Evolutionary conservation across 2,113 vertebrate genomes (phyloP), one percentile per base, ranked within the genome.

Genomic region (Nematolebias whitei): DNA sequence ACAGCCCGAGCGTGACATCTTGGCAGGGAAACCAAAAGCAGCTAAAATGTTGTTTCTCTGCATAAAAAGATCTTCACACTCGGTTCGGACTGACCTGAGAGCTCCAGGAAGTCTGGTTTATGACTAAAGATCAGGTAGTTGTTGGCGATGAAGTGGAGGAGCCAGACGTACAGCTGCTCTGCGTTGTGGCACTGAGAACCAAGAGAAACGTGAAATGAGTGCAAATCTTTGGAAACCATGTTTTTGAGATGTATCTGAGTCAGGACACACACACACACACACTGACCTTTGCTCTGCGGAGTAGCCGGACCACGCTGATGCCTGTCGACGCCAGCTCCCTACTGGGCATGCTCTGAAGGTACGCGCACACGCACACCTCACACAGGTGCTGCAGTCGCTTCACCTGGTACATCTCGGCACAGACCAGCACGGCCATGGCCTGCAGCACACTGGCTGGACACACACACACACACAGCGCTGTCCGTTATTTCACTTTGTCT

Each of bases 41-140:
- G n/a, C n/a, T n/a, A n/a, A n/a, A n/a, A n/a, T n/a, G 26, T 29
- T 7, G 7, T 29, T 29, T 29, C 26, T 29, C 3, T 7, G 7
- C 26, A 29, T 29, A 29, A 29, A 7, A 4, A 4, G 26, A 29
- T 29, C 26, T n/a, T n/a, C n/a, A n/a, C n/a, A n/a, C n/a, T 4
- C 26, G 5, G 11, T 38, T 13, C 9, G 4, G 26, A 73, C 91
- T 90, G 93, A 99, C 97, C 96, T 93, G 97, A 96, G 79, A 99
- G 95, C 61, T 99, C 96, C 87, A 98, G 92, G 91, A 99, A 99
- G 80, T 99, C 97, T 0, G 95, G 94, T 87, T 98, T 99, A 78
- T 96, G 96, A 64, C 96, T 98, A 92, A 98, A 99, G 92, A 98
- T 98, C 90, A 98, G 94, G 92, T 98, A 98, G 93, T 98, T 98